These are phyloP conservation scores for Epinephelus cyanopodus DNA, from an alignment of 2,113 vertebrate genomes.

Conservation along the genomic window DNA sequence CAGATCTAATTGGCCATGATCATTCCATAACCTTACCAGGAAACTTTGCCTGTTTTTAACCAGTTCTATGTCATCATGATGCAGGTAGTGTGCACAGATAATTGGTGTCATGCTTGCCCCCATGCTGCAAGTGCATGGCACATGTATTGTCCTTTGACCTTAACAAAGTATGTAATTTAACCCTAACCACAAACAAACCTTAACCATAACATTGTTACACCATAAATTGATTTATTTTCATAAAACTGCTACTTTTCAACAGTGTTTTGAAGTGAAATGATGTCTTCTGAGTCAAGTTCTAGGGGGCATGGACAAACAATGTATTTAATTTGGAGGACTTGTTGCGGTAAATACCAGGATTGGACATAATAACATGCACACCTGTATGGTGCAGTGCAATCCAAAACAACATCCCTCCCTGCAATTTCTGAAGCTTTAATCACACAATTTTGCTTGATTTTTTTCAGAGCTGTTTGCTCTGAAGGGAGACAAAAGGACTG, in stretches of 20 bases:
- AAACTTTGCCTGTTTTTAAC: too few relatives aligned
- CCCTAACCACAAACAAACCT: not conserved
- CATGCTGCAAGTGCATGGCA: too few relatives aligned
- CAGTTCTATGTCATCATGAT: too few relatives aligned
- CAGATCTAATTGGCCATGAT: too few relatives aligned
- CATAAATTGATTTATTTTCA: not conserved
- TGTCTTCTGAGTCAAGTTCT: not conserved
- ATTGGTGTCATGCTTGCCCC: too few relatives aligned
- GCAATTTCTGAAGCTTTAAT: conserved; percentile 24
- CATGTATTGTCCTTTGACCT: not conserved
- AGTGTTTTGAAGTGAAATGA: not conserved
- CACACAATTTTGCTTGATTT: conserved; percentile 7
- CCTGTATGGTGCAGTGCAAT: not conserved
- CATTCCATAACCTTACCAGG: too few relatives aligned
- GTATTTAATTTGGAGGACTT: not conserved
- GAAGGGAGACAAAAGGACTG: conserved; percentile 1
- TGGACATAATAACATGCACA: conserved; percentile 11
- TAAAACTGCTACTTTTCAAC: not conserved
- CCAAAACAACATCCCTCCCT: not conserved
- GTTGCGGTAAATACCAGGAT: not conserved
- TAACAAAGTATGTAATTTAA: not conserved
- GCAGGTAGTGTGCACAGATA: too few relatives aligned
- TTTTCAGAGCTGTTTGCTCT: conserved; percentile 7
- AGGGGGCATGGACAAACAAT: not conserved
- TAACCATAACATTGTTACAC: not conserved